Evolutionary conservation across 1,140 invertebrate species (phyloP), one percentile per base, ranked within the genome.

Genomic region (Colletes latitarsis): DNA sequence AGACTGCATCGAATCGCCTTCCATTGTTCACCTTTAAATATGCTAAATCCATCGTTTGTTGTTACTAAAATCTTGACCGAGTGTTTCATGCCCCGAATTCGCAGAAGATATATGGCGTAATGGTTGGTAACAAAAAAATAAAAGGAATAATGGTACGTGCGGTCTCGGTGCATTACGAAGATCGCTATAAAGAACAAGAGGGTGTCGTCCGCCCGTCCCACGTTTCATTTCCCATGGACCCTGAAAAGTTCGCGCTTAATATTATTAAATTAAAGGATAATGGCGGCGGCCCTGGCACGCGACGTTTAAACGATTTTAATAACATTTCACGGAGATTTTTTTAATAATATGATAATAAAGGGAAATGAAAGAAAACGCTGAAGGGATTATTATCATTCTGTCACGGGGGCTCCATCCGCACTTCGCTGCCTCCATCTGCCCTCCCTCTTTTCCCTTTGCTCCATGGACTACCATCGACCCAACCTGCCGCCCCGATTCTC

Each of bases 311-410:
- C 88, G 89, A 91, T 89, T 92, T 92, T 92, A 92, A 92, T 93
- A 91, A 92, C 89, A 90, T 92, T 92, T 92, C 92, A 92, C 92
- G 89, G 88, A 76, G 89, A 90, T 92, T 92, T 92, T 89, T 93
- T 92, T 92, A 92, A 93, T 93, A 93, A 93, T 93, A 92, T 92
- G 92, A 93, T 93, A 93, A 93, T 93, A 92, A 91, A 91, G 91
- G 88, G 88, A 85, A 92, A 92, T 92, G 91, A 92, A 92, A 93
- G 90, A 91, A 92, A 91, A 90, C 87, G 89, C 86, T 89, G 87
- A 87, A 90, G 85, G 90, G 92, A 92, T 92, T 92, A 92, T 92
- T 92, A 92, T 92, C 88, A 89, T 90, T 90, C 85, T 88, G 89
- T 91, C 92, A 90, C 88, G 87, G 84, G 77, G 82, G 67, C 81